phyloP scores from a whole-genome alignment of 2,888 invertebrate species.

The Cinara cedri region DNA sequence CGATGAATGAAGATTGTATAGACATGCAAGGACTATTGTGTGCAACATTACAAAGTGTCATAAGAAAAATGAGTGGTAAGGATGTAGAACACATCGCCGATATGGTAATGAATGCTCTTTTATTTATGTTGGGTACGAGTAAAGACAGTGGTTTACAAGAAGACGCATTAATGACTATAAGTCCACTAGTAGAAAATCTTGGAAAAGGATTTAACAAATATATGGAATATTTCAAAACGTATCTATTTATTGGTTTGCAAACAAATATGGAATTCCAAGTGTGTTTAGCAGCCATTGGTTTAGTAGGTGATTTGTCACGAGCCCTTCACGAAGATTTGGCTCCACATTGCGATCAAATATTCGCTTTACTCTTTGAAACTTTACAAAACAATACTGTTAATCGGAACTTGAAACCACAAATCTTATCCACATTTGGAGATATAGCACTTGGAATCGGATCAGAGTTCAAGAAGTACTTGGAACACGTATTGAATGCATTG shows the following conservation, averaged over 20 bases:
- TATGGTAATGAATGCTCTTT: conserved; percentile 92
- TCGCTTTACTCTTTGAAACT: conserved; percentile 87
- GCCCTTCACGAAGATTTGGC: conserved; percentile 85
- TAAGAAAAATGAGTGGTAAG: conserved; percentile 89
- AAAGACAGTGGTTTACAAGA: conserved; percentile 95
- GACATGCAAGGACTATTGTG: conserved; percentile 95
- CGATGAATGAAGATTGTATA: conserved; percentile 91
- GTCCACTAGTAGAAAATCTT: conserved; percentile 91
- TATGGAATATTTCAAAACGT: conserved; percentile 96
- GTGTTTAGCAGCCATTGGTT: conserved; percentile 90
- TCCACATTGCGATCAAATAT: conserved; percentile 95
- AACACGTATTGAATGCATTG: conserved; percentile 79
- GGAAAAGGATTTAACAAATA: conserved; percentile 93
- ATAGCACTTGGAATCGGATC: conserved; percentile 93
- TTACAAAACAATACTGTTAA: conserved; percentile 86
- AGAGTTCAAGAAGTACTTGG: conserved; percentile 92
- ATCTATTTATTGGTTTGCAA: conserved; percentile 86
- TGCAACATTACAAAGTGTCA: conserved; percentile 91
- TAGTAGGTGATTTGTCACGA: conserved; percentile 96
- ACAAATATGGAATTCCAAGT: conserved; percentile 94
- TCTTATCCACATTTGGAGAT: conserved; percentile 95
- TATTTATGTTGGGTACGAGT: conserved; percentile 92
- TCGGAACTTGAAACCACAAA: conserved; percentile 95
- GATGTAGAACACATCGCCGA: conserved; percentile 98
- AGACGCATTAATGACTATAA: conserved; percentile 96